Percentiles rank a stretch among this genome's conserved stretches.
Conservation (phyloP, 92 coral and sea anemone species). For the Epizoanthus fatuus region DNA sequence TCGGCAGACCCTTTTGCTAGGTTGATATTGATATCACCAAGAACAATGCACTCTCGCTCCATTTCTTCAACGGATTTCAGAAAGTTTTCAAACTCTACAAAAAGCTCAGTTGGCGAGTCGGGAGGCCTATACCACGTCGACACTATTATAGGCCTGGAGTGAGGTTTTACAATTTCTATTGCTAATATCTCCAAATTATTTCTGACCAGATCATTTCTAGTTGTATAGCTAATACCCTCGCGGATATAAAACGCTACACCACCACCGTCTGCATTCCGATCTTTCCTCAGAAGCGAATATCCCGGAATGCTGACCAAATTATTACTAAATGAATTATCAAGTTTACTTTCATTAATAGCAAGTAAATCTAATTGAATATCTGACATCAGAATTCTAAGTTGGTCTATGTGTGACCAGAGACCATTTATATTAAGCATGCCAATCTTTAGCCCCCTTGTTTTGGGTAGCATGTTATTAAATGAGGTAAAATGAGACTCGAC, state of each 20-base stretch:
- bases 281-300: slow-evolving; percentile 35
- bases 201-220: slow-evolving; percentile 33
- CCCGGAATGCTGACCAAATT: slow-evolving; percentile 38
- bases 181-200: slow-evolving; percentile 16
- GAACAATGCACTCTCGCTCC: slow-evolving; percentile 31
- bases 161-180: slow-evolving; percentile 40
- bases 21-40: slow-evolving; percentile 51
- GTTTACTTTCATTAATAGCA: slow-evolving; percentile 49
- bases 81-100: slow-evolving; percentile 21
- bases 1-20: slow-evolving; percentile 17
- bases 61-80: slow-evolving; percentile 43
- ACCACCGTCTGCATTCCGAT: slow-evolving; percentile 42
- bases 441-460: slow-evolving; percentile 22
- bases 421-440: slow-evolving; percentile 48
- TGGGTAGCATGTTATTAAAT: slow-evolving; percentile 5
- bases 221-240: slow-evolving; percentile 11
- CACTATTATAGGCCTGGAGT: slow-evolving; percentile 33
- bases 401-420: slow-evolving; percentile 37
- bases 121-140: slow-evolving; percentile 30
- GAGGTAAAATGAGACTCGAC: slow-evolving; percentile 3
- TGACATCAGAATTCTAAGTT: slow-evolving; percentile 38
- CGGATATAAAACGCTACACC: slow-evolving; percentile 41
- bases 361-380: slow-evolving; percentile 29
- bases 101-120: slow-evolving; percentile 39
- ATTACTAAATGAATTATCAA: slow-evolving; percentile 29